Conservation (phyloP, 2,113 vertebrate genomes). For the Pavo muticus region DNA sequence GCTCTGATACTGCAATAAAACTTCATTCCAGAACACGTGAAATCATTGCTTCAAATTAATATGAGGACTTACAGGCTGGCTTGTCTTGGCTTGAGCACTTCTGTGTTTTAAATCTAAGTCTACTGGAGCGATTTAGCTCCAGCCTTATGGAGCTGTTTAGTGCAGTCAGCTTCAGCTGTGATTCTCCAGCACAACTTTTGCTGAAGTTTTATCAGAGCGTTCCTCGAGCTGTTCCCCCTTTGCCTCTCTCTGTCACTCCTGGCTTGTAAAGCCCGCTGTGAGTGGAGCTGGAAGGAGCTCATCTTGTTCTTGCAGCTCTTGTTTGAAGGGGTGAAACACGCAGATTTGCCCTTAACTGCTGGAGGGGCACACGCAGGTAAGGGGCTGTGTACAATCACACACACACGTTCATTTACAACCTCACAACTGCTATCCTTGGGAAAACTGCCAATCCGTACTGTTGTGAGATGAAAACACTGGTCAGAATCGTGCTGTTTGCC, state of each 20-base stretch:
- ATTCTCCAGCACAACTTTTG: background rate
- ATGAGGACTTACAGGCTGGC: background rate
- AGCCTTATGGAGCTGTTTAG: background rate
- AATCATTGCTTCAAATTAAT: background rate
- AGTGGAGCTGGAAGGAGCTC: background rate
- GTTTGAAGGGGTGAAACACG: background rate
- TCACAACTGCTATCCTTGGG: background rate
- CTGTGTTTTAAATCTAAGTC: background rate
- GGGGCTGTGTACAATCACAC: background rate
- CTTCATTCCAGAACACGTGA: fast-evolving
- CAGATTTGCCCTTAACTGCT: background rate
- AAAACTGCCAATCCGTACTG: background rate
- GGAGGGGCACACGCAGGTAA: background rate
- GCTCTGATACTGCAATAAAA: background rate
- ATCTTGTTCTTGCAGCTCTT: fast-evolving
- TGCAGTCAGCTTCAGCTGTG: background rate
- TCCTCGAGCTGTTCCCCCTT: background rate
- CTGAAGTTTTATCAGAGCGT: background rate
- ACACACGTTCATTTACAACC: fast-evolving
- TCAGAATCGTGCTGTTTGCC: background rate
- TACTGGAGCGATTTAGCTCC: background rate
- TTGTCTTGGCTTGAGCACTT: background rate
- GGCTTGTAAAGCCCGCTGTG: background rate
- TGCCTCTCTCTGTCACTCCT: background rate
- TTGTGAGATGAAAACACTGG: background rate